These are phyloP conservation scores for Clivina fossor DNA, from an alignment of 2,888 invertebrate genomes.

Conservation along the genomic window DNA sequence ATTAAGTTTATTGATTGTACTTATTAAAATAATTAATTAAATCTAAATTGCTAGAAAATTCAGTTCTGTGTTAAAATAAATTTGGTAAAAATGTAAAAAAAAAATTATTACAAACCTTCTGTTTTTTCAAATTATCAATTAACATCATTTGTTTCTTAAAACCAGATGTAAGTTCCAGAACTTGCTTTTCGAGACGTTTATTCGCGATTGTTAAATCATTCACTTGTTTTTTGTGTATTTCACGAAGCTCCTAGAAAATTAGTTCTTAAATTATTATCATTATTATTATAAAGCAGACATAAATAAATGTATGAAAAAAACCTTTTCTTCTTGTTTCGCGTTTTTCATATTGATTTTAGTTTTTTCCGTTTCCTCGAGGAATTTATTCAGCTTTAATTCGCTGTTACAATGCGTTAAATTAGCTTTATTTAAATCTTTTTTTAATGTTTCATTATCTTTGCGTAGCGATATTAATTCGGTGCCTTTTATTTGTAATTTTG, in stretches of 20 bases:
- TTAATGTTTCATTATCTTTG: slow-evolving; percentile 57
- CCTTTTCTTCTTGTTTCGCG: slow-evolving; percentile 50
- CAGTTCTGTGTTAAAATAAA: too few relatives aligned
- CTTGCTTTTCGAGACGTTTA: slow-evolving; percentile 60
- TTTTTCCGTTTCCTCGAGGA: slow-evolving; percentile 57
- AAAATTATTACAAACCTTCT: too few relatives aligned
- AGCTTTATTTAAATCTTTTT: slow-evolving; percentile 54
- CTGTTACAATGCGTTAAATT: slow-evolving; percentile 50
- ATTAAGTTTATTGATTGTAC: too few relatives aligned
- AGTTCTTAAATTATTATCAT: too few relatives aligned
- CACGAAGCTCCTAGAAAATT: slow-evolving; percentile 54
- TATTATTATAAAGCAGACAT: too few relatives aligned
- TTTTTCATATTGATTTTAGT: slow-evolving; percentile 45
- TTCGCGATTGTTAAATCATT: slow-evolving; percentile 54
- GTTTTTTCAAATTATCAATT: slow-evolving; percentile 64
- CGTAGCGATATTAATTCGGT: slow-evolving; percentile 46
- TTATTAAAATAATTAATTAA: too few relatives aligned
- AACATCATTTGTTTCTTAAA: slow-evolving; percentile 64
- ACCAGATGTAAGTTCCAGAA: slow-evolving; percentile 59
- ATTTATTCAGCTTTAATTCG: slow-evolving; percentile 56
- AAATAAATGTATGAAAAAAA: too few relatives aligned
- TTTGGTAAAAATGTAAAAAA: too few relatives aligned
- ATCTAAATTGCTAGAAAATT: too few relatives aligned
- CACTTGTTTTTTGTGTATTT: slow-evolving; percentile 53
- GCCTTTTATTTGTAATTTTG: slow-evolving; percentile 49